Base-by-base conservation (phyloP, 2,113 vertebrate genomes). In the Bubo scandiacus region DNA sequence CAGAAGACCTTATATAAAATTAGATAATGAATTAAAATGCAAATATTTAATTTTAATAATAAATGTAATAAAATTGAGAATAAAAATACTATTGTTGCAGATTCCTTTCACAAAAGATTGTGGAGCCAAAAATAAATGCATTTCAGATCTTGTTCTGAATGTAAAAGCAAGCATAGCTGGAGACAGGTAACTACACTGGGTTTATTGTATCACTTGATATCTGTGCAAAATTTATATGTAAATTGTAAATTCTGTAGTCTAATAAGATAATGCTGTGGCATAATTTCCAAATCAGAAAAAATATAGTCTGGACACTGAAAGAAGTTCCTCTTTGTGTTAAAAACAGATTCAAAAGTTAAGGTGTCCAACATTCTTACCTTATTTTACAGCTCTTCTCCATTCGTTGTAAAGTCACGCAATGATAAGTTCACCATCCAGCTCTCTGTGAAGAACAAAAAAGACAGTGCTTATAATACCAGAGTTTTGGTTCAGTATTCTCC, bases 401-500 rank as follows among this genome's bases (percentile, higher is more conserved):
- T 99, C 71, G 54, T 99, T 62, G 98, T 99, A 61, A 98, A 97
- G 92, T 91, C 97, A 29, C 98, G 97, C 52, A 99, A 97, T 54
- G 99, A 99, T 87, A 99, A 98, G 86, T 98, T 99, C 84, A 97
- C 98, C 1, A 95, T 99, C 58, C 97, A 95, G 71, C 95, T 99
- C 67, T 98, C 86, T 4, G 81, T 99, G 47, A 98, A 58, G 80
- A 99, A 99, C 96, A 98, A 98, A 71, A 98, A 98, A 95, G 99
- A 99, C 94, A 99, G 98, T 40, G 99, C 99, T 6, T 99, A 99
- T 96, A 99, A 99, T 94, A 98, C 99, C 51, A 99, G 98, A 81
- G 98, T 99, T 52, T 94, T 96, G 25, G 96, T 99, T 80, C 98
- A 97, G 45, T 98, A 99, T 95, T 99, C 99, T 42, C 97, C 98